Evolutionary conservation across 2,888 invertebrate genomes (phyloP).

Genomic region (Biston stratarius): DNA sequence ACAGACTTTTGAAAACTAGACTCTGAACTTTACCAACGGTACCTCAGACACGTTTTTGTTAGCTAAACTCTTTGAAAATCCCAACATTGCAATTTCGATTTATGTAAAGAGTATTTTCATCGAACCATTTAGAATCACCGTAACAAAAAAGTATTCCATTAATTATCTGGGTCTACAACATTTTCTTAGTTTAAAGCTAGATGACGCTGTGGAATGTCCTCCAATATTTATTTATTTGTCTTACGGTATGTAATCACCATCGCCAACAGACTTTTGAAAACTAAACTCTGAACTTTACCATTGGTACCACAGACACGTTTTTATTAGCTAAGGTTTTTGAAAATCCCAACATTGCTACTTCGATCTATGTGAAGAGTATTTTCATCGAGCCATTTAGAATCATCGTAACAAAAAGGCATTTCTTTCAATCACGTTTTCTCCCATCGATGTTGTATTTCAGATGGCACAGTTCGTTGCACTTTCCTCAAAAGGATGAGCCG

Average conservation of each 20-base stretch:
- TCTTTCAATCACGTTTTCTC: constrained; percentile 24
- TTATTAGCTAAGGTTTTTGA: background rate
- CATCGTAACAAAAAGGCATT: constrained; percentile 12
- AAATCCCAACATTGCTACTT: too few species aligned
- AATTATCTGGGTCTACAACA: too few species aligned
- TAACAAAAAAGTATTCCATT: constrained; percentile 8
- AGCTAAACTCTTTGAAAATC: background rate
- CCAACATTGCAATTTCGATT: too few species aligned
- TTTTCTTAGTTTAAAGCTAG: too few species aligned
- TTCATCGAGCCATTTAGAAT: background rate
- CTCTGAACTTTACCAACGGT: too few species aligned
- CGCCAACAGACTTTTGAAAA: too few species aligned
- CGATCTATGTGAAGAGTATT: background rate
- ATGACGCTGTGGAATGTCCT: too few species aligned
- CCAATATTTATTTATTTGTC: too few species aligned
- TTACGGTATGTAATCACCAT: too few species aligned
- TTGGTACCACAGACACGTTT: too few species aligned
- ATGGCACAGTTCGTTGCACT: constrained; percentile 39
- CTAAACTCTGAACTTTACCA: too few species aligned
- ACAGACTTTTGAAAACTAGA: too few species aligned
- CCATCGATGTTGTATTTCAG: constrained; percentile 29
- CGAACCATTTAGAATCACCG: background rate
- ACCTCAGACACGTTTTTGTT: background rate
- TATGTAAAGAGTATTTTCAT: background rate
- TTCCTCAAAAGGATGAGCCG: constrained; percentile 41